phyloP scores from a whole-genome alignment of 2,888 invertebrate species.

The Protonemura montana region DNA sequence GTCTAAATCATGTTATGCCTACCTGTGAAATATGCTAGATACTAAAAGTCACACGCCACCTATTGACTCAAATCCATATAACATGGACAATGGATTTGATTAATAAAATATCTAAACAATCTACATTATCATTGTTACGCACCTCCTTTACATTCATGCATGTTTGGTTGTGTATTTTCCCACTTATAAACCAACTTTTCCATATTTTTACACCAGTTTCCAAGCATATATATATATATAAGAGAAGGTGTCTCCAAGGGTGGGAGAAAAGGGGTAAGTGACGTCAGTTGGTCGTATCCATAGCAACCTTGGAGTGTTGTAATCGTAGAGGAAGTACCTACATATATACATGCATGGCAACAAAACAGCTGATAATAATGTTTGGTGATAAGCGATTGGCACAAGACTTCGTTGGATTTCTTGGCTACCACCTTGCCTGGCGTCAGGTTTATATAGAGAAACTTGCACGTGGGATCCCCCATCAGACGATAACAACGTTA shows the following conservation, averaged over 20 bases:
- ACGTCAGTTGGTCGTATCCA: constrained; percentile 28
- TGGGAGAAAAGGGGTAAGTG: neutral
- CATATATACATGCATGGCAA: neutral
- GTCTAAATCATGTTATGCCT: too few species aligned
- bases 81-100: too few species aligned
- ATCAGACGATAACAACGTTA: neutral
- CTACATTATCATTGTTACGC: too few species aligned
- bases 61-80: too few species aligned
- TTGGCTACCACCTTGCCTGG: neutral
- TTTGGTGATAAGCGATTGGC: constrained; percentile 3
- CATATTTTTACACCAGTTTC: constrained; percentile 35
- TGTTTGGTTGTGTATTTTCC: too few species aligned
- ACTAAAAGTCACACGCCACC: too few species aligned
- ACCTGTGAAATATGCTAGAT: too few species aligned
- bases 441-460: neutral
- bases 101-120: too few species aligned
- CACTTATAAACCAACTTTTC: neutral
- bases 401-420: neutral
- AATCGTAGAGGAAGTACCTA: constrained; percentile 38
- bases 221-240: too few species aligned
- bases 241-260: neutral
- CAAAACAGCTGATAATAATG: constrained; percentile 19
- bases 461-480: neutral
- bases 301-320: constrained; percentile 34
- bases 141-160: too few species aligned